phyloP scores from a whole-genome alignment of 2,797 vertebrate species.

The Phrynocephalus vlangalii region DNA sequence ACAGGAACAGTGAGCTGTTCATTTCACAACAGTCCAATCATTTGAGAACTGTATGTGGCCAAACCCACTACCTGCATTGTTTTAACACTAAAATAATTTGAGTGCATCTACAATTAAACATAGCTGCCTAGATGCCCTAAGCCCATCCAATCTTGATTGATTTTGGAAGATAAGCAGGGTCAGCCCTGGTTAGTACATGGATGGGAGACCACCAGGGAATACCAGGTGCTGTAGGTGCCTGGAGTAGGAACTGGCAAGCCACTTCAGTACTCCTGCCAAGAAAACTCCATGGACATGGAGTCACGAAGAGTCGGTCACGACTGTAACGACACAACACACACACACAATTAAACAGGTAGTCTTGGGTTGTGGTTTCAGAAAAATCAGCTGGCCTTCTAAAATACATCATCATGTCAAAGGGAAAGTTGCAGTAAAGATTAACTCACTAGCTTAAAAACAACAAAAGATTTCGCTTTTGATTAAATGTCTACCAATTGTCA shows the following conservation, averaged over 20 bases:
- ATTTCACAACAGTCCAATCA: neutral
- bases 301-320: too few species aligned
- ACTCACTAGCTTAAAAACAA: neutral
- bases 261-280: too few species aligned
- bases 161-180: neutral
- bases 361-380: neutral
- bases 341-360: neutral
- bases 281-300: too few species aligned
- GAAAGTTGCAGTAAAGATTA: neutral
- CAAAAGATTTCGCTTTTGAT: neutral
- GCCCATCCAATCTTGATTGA: neutral
- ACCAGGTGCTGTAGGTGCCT: too few species aligned
- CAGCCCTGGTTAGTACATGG: too few species aligned
- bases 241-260: too few species aligned
- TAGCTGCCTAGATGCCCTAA: too few species aligned
- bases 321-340: too few species aligned
- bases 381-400: neutral
- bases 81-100: neutral
- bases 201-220: too few species aligned
- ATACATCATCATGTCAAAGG: neutral
- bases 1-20: too few species aligned
- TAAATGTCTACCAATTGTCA: neutral
- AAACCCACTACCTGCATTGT: neutral
- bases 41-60: neutral
- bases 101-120: neutral